Percentiles rank a stretch among this genome's conserved stretches.
These are phyloP conservation scores for Leucoma salicis DNA, from an alignment of 2,888 invertebrate genomes.

Conservation along the genomic window DNA sequence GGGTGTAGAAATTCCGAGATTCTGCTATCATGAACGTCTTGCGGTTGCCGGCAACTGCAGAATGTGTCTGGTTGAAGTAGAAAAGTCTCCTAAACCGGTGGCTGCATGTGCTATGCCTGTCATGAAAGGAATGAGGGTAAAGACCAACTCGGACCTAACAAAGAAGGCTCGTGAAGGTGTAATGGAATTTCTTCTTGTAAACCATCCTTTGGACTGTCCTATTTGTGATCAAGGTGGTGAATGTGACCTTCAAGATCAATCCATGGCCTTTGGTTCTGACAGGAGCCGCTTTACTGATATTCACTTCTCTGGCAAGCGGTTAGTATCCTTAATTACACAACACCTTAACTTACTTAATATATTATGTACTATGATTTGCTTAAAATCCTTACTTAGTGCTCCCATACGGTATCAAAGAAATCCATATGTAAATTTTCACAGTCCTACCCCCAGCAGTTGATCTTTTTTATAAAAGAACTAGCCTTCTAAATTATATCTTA, in stretches of 20 bases:
- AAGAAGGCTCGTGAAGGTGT: constrained; percentile 89
- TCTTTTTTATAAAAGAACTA: too few relatives aligned
- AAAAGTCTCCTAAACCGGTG: constrained; percentile 98
- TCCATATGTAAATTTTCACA: too few relatives aligned
- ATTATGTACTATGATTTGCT: too few relatives aligned
- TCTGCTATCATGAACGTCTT: constrained; percentile 99
- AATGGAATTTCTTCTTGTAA: constrained; percentile 99
- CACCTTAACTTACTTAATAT: too few relatives aligned
- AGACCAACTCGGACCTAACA: constrained; percentile 98
- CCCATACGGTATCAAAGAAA: too few relatives aligned
- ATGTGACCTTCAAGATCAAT: constrained; percentile 98
- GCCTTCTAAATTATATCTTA: too few relatives aligned
- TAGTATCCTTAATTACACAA: constrained; percentile 25
- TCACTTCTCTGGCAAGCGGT: constrained; percentile 94
- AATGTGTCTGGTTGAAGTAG: constrained; percentile 99
- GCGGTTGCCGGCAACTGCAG: constrained; percentile 99
- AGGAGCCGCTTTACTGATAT: constrained; percentile 96
- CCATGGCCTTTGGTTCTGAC: constrained; percentile 99
- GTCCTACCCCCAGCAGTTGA: too few relatives aligned
- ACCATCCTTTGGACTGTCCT: constrained; percentile 99
- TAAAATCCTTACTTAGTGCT: too few relatives aligned
- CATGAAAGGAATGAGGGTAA: constrained; percentile 99
- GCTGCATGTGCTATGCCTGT: constrained; percentile 99
- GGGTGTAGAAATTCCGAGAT: constrained; percentile 99
- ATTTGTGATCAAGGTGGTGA: constrained; percentile 99